phyloP scores from a whole-genome alignment of 2,888 invertebrate genomes.

The Deilephila elpenor region DNA sequence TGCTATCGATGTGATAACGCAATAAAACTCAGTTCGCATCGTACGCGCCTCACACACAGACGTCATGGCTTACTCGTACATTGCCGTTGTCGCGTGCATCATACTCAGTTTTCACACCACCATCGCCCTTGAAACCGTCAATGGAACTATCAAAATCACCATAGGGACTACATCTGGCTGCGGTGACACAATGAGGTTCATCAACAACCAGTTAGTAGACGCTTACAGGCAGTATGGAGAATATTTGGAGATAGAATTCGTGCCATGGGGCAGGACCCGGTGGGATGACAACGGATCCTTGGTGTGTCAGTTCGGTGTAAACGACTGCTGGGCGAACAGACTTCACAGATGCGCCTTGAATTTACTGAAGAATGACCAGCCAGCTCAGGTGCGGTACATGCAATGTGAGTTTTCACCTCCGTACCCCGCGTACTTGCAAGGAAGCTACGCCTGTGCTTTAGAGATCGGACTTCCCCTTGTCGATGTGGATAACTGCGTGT shows the following conservation, averaged over 20 bases:
- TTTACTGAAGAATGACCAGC: conserved; percentile 58
- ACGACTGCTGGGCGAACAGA: conserved; percentile 76
- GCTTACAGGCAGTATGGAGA: conserved; percentile 62
- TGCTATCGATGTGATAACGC: conserved; percentile 34
- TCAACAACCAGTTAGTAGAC: conserved; percentile 55
- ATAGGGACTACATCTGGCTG: conserved; percentile 70
- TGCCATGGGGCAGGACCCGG: conserved; percentile 74
- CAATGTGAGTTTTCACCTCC: conserved; percentile 67
- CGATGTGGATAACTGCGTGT: conserved; percentile 64
- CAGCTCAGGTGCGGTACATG: conserved; percentile 69
- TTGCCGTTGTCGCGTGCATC: conserved; percentile 38
- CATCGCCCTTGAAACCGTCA: conserved; percentile 51
- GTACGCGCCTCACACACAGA: conserved; percentile 34
- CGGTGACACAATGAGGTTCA: conserved; percentile 63
- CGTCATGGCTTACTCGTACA: conserved; percentile 48
- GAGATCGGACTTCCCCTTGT: conserved; percentile 59
- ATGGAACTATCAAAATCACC: conserved; percentile 69
- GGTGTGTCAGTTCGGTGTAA: conserved; percentile 61
- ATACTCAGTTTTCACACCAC: conserved; percentile 40
- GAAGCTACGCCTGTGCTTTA: conserved; percentile 64
- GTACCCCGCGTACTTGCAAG: conserved; percentile 51
- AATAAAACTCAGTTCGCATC: conserved; percentile 41
- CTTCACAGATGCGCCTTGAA: conserved; percentile 71
- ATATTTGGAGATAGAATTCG: conserved; percentile 68
- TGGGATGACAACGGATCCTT: conserved; percentile 53